phyloP scores from a whole-genome alignment of 1,140 invertebrate species.

The Rhopalosiphum maidis region DNA sequence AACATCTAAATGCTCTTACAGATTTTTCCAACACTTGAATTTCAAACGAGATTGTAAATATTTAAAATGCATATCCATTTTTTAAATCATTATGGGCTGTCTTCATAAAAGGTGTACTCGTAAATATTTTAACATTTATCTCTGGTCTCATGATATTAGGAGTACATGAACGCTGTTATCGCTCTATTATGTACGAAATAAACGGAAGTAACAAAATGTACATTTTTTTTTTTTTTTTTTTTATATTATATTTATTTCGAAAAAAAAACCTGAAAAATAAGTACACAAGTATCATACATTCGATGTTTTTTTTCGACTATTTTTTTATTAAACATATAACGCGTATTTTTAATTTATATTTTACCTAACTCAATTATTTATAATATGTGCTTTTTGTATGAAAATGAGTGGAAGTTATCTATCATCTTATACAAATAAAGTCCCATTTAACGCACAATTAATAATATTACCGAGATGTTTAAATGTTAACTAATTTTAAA shows the following conservation, averaged over 20 bases:
- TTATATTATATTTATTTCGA: neutral
- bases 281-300: neutral
- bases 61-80: neutral
- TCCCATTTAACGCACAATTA: neutral
- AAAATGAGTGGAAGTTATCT: neutral
- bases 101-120: neutral
- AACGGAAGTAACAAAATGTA: neutral
- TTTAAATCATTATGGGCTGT: neutral
- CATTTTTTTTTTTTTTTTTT: neutral
- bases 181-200: neutral
- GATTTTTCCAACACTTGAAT: slow-evolving; percentile 16
- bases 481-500: neutral
- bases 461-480: neutral
- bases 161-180: neutral
- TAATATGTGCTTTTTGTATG: neutral
- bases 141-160: neutral
- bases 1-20: neutral
- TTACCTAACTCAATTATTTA: too few species aligned
- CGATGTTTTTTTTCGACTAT: neutral
- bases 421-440: neutral
- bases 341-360: neutral
- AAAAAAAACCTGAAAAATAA: neutral
- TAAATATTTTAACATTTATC: neutral
- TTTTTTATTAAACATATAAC: neutral
- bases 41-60: neutral